Conservation (phyloP, 2,888 invertebrate species). For the Aphidius colemani region DNA sequence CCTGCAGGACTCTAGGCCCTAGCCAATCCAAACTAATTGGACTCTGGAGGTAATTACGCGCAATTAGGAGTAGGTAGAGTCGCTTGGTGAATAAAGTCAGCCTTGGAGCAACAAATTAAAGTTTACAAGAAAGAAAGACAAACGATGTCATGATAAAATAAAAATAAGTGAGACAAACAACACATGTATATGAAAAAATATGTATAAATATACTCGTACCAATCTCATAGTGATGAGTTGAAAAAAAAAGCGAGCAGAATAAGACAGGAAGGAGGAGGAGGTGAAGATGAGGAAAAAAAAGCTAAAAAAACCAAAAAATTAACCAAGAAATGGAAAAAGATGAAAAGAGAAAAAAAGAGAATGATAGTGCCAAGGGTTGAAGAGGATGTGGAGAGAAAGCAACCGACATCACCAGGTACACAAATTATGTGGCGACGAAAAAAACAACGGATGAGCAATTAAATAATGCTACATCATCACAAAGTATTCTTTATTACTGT, state of each 20-base stretch:
- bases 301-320: too few relatives aligned
- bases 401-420: conserved; percentile 50
- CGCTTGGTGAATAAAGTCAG: conserved; percentile 42
- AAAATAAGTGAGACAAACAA: too few relatives aligned
- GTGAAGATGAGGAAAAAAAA: too few relatives aligned
- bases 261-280: conserved; percentile 22
- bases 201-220: too few relatives aligned
- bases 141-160: background rate
- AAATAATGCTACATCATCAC: conserved; percentile 56
- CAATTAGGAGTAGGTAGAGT: conserved; percentile 55
- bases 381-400: conserved; percentile 33
- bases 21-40: conserved; percentile 57
- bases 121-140: conserved; percentile 29
- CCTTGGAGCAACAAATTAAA: conserved; percentile 45
- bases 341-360: conserved; percentile 7
- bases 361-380: conserved; percentile 18
- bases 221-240: conserved; percentile 4
- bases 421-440: conserved; percentile 54
- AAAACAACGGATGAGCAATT: conserved; percentile 50
- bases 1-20: conserved; percentile 32
- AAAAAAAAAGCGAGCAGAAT: conserved; percentile 27
- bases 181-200: too few relatives aligned
- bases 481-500: conserved; percentile 36
- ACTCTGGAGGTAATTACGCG: conserved; percentile 57
- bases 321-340: too few relatives aligned